Conservation (phyloP, 2,797 vertebrate species). For the Coranthus polyacanthus region DNA sequence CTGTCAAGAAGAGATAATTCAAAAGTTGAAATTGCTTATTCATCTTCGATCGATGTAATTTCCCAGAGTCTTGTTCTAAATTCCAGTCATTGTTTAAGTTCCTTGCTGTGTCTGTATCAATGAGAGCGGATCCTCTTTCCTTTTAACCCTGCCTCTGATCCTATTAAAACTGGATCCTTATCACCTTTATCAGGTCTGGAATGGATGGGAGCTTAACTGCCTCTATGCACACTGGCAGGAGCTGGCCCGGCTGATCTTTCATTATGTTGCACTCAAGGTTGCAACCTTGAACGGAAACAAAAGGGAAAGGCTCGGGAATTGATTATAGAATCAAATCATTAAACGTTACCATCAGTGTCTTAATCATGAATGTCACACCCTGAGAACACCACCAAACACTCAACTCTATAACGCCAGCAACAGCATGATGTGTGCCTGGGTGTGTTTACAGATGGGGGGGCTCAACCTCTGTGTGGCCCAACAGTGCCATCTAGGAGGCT, state of each 20-base stretch:
- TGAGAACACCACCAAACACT: constrained; percentile 20
- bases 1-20: background rate
- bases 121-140: constrained; percentile 42
- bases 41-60: constrained; percentile 2
- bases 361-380: constrained; percentile 56
- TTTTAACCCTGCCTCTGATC: constrained; percentile 68
- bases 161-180: constrained; percentile 72
- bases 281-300: constrained; percentile 60
- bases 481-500: constrained; percentile 76
- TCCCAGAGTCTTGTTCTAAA: constrained; percentile 25
- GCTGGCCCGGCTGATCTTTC: constrained; percentile 41
- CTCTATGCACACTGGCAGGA: constrained; percentile 50
- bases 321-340: constrained; percentile 66
- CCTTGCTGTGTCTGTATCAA: constrained; percentile 39
- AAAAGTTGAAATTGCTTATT: background rate
- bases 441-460: background rate
- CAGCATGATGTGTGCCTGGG: constrained; percentile 21
- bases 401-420: constrained; percentile 27
- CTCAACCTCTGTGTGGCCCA: constrained; percentile 50
- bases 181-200: constrained; percentile 62
- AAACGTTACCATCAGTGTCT: constrained; percentile 67
- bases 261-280: constrained; percentile 64
- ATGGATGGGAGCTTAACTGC: constrained; percentile 60
- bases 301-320: constrained; percentile 31
- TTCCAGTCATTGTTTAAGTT: constrained; percentile 30